Conservation (phyloP, 2,888 invertebrate species). For the Trissolcus japonicus region DNA sequence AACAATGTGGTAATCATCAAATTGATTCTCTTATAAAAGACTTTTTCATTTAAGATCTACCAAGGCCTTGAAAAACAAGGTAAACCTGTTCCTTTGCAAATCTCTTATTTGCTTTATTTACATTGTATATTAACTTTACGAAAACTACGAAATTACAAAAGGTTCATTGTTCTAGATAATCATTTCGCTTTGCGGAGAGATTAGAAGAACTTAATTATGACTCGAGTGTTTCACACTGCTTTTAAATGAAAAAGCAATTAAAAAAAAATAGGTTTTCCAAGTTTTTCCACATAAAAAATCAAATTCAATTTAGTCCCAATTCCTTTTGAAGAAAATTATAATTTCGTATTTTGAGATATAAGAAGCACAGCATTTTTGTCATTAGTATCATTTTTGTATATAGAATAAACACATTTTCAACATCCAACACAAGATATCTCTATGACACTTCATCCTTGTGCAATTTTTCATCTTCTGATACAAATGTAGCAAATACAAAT, state of each 20-base stretch:
- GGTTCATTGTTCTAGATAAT: slow-evolving; percentile 41
- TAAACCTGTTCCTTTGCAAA: slow-evolving; percentile 46
- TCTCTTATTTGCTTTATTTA: slow-evolving; percentile 48
- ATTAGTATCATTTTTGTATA: slow-evolving; percentile 12
- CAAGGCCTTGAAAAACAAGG: slow-evolving; percentile 54
- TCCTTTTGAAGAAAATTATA: background rate
- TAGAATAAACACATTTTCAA: slow-evolving; percentile 38
- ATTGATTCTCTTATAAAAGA: slow-evolving; percentile 47
- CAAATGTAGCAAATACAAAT: too few relatives aligned
- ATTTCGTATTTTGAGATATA: background rate
- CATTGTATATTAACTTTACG: slow-evolving; percentile 37
- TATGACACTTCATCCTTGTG: slow-evolving; percentile 37
- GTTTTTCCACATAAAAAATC: slow-evolving; percentile 25
- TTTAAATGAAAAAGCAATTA: slow-evolving; percentile 30
- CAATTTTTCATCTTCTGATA: slow-evolving; percentile 12
- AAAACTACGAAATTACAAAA: slow-evolving; percentile 48
- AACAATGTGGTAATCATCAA: slow-evolving; percentile 26
- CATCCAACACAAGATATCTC: slow-evolving; percentile 53
- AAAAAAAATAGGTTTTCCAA: slow-evolving; percentile 45
- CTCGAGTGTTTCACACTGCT: slow-evolving; percentile 15
- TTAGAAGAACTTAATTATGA: slow-evolving; percentile 38
- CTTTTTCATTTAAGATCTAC: slow-evolving; percentile 52
- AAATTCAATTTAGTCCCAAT: background rate
- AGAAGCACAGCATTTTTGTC: slow-evolving; percentile 9
- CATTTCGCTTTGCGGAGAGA: slow-evolving; percentile 5